phyloP scores from a whole-genome alignment of 2,113 vertebrate genomes.

The Microcebus lehilahytsara region DNA sequence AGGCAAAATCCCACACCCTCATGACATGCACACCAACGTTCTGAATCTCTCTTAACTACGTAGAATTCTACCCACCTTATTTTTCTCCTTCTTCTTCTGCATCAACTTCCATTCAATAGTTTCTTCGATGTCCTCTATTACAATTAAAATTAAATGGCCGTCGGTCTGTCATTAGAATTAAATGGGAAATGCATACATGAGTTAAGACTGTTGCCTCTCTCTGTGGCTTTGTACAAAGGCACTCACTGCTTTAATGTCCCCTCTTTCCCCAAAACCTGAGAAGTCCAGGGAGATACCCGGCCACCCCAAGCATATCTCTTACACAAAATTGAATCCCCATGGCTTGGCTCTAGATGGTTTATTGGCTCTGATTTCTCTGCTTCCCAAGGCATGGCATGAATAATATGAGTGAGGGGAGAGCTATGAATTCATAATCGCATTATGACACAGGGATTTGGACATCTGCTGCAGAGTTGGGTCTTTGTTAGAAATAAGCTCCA shows the following conservation, averaged over 20 bases:
- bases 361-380: not conserved
- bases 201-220: not conserved
- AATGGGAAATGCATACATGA: not conserved
- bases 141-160: accelerated
- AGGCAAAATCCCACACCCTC: not conserved
- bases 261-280: not conserved
- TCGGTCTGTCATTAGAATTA: conserved; percentile 4
- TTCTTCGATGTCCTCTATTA: accelerated
- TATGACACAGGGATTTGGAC: conserved; percentile 32
- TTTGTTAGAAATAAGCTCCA: not conserved
- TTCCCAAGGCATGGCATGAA: not conserved
- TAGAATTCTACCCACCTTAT: not conserved
- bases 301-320: not conserved
- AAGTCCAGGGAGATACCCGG: not conserved
- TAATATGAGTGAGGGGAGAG: not conserved
- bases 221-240: not conserved
- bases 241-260: not conserved
- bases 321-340: conserved; percentile 23
- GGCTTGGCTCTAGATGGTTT: conserved; percentile 37
- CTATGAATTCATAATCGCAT: conserved; percentile 46
- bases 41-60: not conserved
- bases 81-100: too few species aligned
- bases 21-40: too few species aligned
- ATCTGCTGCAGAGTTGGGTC: not conserved
- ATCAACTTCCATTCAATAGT: accelerated